phyloP scores from a whole-genome alignment of 1,140 invertebrate genomes.

The Polypedilum pembai region DNA sequence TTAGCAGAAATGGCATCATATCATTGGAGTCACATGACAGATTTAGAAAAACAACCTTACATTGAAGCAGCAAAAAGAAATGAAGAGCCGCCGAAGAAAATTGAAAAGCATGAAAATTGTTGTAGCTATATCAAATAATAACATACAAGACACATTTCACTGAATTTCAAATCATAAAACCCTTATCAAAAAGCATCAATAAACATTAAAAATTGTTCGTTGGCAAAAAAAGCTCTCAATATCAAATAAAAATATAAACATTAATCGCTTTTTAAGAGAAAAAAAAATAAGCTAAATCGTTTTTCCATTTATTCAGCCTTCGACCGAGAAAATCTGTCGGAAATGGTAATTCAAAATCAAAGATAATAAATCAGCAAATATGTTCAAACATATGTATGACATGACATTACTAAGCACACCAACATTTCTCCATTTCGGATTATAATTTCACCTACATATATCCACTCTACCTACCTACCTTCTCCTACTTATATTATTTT shows the following conservation, averaged over 20 bases:
- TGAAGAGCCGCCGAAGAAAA: background rate
- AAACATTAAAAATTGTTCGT: no score
- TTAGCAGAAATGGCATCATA: background rate
- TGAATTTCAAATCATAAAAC: background rate
- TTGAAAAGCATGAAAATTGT: background rate
- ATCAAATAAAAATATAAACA: background rate
- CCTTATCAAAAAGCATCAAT: background rate
- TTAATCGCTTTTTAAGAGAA: background rate
- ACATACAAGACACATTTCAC: no score
- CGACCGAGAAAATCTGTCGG: background rate
- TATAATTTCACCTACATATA: background rate
- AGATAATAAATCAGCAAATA: constrained; percentile 9
- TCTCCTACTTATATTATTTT: background rate
- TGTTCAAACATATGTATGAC: background rate
- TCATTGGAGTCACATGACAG: background rate
- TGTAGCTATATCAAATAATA: no score
- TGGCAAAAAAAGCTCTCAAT: no score
- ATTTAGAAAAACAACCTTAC: background rate
- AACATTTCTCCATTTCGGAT: background rate
- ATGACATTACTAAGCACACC: constrained; percentile 3
- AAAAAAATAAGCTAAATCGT: background rate
- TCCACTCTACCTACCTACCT: background rate
- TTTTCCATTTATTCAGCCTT: background rate
- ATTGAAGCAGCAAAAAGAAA: background rate
- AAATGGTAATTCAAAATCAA: background rate